phyloP scores from a whole-genome alignment of 2,797 vertebrate genomes.

The Molossus alvarezi region DNA sequence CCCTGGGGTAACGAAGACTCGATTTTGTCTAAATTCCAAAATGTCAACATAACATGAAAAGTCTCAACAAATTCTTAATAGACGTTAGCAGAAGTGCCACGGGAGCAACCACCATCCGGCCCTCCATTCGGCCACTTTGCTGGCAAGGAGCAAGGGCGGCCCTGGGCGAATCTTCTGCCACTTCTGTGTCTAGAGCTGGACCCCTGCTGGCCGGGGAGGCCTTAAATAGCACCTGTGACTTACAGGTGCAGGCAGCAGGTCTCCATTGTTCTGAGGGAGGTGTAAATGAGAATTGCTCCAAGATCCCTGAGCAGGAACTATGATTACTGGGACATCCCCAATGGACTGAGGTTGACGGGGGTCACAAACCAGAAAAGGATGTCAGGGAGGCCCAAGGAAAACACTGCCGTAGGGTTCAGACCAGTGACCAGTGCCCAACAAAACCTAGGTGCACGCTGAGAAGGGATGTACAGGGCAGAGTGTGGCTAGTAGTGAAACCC shows the following conservation, averaged over 20 bases:
- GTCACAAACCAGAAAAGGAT: background rate
- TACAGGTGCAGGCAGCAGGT: background rate
- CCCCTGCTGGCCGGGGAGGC: accelerated
- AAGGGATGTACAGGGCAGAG: background rate
- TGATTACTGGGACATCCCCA: background rate
- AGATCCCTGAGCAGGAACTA: background rate
- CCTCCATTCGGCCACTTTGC: background rate
- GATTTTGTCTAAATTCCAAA: slow-evolving; percentile 17
- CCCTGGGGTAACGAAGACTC: background rate
- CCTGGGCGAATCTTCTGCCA: background rate
- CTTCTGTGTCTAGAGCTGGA: background rate
- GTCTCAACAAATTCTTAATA: slow-evolving; percentile 23
- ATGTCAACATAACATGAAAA: background rate
- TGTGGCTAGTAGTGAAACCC: background rate
- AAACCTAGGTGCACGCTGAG: background rate
- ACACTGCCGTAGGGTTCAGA: background rate
- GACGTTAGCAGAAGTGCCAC: background rate
- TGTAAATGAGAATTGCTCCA: background rate
- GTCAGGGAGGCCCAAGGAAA: background rate
- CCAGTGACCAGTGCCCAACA: background rate
- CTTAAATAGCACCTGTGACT: background rate
- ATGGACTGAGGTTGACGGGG: background rate
- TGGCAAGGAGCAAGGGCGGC: background rate
- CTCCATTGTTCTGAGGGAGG: background rate
- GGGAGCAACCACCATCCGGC: background rate